Evolutionary conservation across 2,888 invertebrate genomes (phyloP), one percentile per base, ranked within the genome.

Genomic region (Pristionchus fissidentatus): DNA sequence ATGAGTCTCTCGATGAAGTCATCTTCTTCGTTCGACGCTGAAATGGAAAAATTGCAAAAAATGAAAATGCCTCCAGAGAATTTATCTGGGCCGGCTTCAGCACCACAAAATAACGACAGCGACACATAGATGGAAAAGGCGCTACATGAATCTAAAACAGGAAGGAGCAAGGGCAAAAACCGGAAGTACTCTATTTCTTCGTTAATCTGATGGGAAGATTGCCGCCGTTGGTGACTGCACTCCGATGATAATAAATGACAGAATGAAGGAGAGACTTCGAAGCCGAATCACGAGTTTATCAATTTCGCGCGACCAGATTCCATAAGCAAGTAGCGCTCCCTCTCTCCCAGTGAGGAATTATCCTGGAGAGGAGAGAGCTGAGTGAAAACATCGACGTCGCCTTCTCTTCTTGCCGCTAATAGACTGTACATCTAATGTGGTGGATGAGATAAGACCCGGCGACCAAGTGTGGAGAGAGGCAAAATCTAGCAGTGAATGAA

Each of bases 1-100:
- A 91, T 15, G 90, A 90, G 83, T 91, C 90, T 29, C 91, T 86
- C 62, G 89, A 90, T 29, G 89, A 88, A 52, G 90, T 86, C 90
- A 90, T 90, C 84, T 22, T 57, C 43, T 55, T 75, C 57, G 75
- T 46, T 15, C 77, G 57, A 19, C 52, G 35, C 83, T 83, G 73
- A 62, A 81, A 41, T 35, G 41, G 4, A 3, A 46, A 26, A 73
- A 15, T n/a, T 10, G 15, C 13, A 26, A 41, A 19, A 29, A 43
- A 41, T 62, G 41, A 43, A 73, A n/a, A 73, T 62, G 62, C 62
- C 10, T 19, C 19, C 10, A 19, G 49, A 19, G 49, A 13, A n/a
- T n/a, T n/a, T n/a, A n/a, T n/a, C n/a, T 13, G 49, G 19, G 62
- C 8, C 26, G 62, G 62, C n/a, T n/a, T n/a, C n/a, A n/a, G n/a